Base-by-base conservation (phyloP, 2,888 invertebrate species). In the Chalcosyrphus nemorum region DNA sequence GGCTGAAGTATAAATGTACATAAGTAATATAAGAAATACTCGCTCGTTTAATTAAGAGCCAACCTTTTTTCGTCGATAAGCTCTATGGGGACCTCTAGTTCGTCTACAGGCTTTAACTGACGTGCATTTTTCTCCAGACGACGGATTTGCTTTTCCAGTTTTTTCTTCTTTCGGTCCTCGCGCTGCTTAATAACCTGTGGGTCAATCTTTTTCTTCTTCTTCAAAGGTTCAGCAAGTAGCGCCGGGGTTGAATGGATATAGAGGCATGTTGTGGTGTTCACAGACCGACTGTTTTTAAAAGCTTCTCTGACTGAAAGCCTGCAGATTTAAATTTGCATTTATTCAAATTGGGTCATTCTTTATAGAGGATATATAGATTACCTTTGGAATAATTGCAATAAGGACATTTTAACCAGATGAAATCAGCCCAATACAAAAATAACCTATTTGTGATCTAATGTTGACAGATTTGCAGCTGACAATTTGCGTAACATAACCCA, bases 91-190 rank as follows among this genome's bases (percentile, higher is more conserved):
- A 96, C 93, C 91, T 98, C 96, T 86, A 95, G 90, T 92, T 99
- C 99, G 71, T 95, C 95, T 45, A 99, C 93, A 0, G 99, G 98
- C 91, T 99, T 99, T 57, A 97, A 90, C 89, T 97, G 97, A 32
- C 94, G 93, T 0, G 96, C 94, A 92, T 95, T 94, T 89, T 95
- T 97, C 89, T 97, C 95, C 78, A 99, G 91, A 86, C 94, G 93
- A 61, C 95, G 93, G 86, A 99, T 98, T 90, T 95, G 95, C 89
- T 97, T 98, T 90, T 98, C 98, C 1, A 99, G 86, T 90, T 95
- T 97, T 89, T 94, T 96, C 86, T 94, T 95, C 85, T 93, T 95
- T 61, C 97, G 94, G 0, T 97, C 96, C 89, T 98, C 97, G 87
- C 97, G 93, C 13, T 95, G 95, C 90, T 95, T 95, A 0, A 97